A percentile compares a stretch with the other conserved stretches of the same genome.
Conservation (phyloP, 2,113 vertebrate genomes). For the Deroptyus accipitrinus region DNA sequence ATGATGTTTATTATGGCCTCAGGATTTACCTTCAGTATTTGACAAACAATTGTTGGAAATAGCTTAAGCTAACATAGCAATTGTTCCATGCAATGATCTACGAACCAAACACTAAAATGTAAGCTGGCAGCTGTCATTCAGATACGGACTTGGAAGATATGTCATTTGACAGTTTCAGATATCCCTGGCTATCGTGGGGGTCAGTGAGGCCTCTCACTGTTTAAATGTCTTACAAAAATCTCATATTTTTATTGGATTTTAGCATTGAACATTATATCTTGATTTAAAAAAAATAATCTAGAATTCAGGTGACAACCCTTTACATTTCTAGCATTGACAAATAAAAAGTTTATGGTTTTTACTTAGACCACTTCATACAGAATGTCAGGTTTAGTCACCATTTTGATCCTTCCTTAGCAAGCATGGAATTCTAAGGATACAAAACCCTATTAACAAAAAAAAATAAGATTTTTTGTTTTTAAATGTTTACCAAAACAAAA, state of each 20-base stretch:
- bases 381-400: not conserved
- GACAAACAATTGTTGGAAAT: not conserved
- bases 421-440: not conserved
- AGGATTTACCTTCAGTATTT: not conserved
- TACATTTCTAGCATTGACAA: not conserved
- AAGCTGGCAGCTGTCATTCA: conserved; percentile 16
- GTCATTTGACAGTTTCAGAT: not conserved
- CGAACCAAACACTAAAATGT: not conserved
- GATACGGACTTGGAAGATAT: not conserved
- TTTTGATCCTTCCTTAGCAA: not conserved
- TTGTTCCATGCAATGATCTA: not conserved
- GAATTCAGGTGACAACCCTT: not conserved
- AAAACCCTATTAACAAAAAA: not conserved
- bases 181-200: accelerated
- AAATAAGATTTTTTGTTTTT: not conserved
- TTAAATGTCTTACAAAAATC: not conserved
- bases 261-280: not conserved
- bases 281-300: not conserved
- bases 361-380: not conserved
- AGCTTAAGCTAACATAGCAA: not conserved
- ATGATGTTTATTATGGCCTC: not conserved
- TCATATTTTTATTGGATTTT: not conserved
- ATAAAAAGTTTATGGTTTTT: not conserved
- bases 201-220: not conserved
- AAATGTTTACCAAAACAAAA: not conserved